Evolutionary conservation across 2,797 vertebrate genomes (phyloP), one percentile per base, ranked within the genome.

Genomic region (Glossophaga mutica): DNA sequence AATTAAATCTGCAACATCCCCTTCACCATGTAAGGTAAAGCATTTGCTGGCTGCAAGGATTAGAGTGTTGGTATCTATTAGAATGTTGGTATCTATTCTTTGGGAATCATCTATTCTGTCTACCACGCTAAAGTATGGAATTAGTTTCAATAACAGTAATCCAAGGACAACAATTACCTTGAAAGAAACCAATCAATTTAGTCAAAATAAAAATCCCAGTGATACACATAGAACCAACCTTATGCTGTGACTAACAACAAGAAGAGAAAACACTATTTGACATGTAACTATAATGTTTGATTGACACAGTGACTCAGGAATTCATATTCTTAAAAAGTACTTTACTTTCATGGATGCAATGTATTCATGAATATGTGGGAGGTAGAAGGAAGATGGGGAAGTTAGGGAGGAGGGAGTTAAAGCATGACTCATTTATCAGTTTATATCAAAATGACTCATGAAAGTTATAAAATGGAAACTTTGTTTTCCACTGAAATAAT

Each of bases 261-360:
- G 71, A 83, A 50, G 42, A 85, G 59, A 95, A 97, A 96, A 87
- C 52, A 77, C 6, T 65, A 32, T 21, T 76, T 97, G 70, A 91
- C 34, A 87, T 79, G 67, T 3, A 77, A 62, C 70, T 95, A 76
- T 95, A 96, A 81, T 65, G 65, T 91, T 96, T 96, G 95, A 96
- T 90, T 94, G 96, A n/a, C 96, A 91, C 16, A 76, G 82, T 97
- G 96, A 97, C 86, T 97, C 92, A 97, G 93, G 91, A 94, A 79
- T 90, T 97, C 89, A 84, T 91, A 83, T n/a, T 88, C 78, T 52
- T 34, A n/a, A 91, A 88, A 96, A 91, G 48, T 52, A 65, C 87
- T 86, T 94, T 89, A 79, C 86, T 34, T 95, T 94, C 89, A 70
- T 92, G 91, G 70, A 86, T 81, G 32, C 55, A 77, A 15, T 91